Evolutionary conservation across 2,113 vertebrate genomes (phyloP).

Genomic region (Prochilodus magdalenae): DNA sequence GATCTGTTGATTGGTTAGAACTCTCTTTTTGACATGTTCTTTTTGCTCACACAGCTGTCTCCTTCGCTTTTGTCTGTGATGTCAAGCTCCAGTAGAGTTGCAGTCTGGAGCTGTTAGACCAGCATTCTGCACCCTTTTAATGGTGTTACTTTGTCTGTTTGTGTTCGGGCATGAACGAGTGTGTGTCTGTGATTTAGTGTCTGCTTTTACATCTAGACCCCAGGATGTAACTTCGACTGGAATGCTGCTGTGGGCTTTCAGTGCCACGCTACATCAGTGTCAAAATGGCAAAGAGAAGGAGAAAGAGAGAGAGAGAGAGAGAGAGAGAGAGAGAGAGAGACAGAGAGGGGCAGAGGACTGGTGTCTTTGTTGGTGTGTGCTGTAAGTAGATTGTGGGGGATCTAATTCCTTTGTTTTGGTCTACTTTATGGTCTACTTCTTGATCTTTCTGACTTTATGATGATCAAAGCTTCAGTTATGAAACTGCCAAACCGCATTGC

Average conservation of each 20-base stretch:
- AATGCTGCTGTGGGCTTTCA: conserved; percentile 71
- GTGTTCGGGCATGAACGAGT: conserved; percentile 30
- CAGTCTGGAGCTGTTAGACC: not conserved
- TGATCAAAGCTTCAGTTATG: not conserved
- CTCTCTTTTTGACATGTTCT: conserved; percentile 8
- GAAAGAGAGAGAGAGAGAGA: not conserved
- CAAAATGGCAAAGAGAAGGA: conserved; percentile 53
- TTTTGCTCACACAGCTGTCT: conserved; percentile 9
- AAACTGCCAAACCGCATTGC: conserved; percentile 5
- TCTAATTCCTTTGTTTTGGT: not conserved
- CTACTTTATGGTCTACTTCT: not conserved
- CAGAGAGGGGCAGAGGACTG: not conserved
- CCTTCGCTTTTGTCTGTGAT: not conserved
- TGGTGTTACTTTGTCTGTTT: conserved; percentile 36
- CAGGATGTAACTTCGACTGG: conserved; percentile 65
- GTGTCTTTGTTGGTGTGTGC: not conserved
- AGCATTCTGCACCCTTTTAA: conserved; percentile 31
- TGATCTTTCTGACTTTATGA: not conserved
- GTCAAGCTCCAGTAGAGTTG: conserved; percentile 18
- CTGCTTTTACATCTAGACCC: conserved; percentile 39
- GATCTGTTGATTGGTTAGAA: not conserved
- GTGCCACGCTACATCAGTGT: conserved; percentile 71
- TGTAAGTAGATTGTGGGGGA: not conserved
- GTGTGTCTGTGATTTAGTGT: conserved; percentile 38
- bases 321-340: not conserved